Percentiles rank a stretch among this genome's conserved stretches.
Conservation (phyloP, 1,140 invertebrate genomes). For the Ruditapes philippinarum region DNA sequence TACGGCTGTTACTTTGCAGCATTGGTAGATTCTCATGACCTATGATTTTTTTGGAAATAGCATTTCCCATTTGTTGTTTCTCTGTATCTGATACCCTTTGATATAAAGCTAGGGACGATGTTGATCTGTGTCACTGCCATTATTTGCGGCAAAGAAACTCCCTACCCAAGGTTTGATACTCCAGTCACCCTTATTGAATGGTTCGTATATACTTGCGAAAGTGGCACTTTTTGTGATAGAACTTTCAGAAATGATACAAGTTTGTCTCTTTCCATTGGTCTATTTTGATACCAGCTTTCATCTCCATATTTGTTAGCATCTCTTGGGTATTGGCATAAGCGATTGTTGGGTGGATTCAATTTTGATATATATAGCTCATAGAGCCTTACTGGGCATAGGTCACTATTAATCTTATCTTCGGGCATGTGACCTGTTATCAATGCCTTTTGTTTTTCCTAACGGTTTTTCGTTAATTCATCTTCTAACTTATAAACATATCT, state of each 20-base stretch:
- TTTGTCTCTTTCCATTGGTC: conserved; percentile 12
- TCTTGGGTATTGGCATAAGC: conserved; percentile 60
- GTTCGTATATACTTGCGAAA: conserved; percentile 56
- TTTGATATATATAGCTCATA: conserved; percentile 44
- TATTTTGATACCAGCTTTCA: conserved; percentile 36
- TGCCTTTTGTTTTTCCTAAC: neutral
- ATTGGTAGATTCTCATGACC: too few relatives aligned
- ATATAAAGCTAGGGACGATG: conserved; percentile 33
- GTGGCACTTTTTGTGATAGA: conserved; percentile 5
- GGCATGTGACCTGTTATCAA: neutral
- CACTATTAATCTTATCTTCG: neutral
- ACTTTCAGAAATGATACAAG: conserved; percentile 25
- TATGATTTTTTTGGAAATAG: too few relatives aligned
- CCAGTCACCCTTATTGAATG: conserved; percentile 51
- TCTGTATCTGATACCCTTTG: too few relatives aligned
- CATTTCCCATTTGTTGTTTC: too few relatives aligned
- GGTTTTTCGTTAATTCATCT: neutral
- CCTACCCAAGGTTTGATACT: conserved; percentile 15
- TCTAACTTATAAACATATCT: neutral
- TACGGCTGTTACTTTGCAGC: too few relatives aligned
- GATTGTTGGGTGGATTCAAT: conserved; percentile 47
- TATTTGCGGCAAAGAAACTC: conserved; percentile 27
- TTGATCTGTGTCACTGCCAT: conserved; percentile 59
- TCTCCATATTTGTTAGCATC: conserved; percentile 10
- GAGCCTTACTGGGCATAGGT: conserved; percentile 29